Conservation (phyloP, 2,113 vertebrate species). For the Ibidorhyncha struthersii region DNA sequence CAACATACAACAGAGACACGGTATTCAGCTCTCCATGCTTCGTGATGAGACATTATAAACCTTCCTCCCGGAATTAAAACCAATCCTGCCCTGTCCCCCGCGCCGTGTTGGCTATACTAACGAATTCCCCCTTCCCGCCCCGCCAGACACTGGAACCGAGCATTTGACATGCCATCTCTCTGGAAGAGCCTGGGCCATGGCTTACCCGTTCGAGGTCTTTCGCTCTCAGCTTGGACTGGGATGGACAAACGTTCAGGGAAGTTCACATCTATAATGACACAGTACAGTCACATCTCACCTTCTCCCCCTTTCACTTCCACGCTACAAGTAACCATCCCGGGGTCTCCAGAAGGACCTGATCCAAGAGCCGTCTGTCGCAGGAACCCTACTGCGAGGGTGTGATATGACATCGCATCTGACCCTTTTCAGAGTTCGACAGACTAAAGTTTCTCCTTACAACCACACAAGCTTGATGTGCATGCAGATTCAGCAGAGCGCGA, state of each 20-base stretch:
- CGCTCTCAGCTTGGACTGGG: neutral
- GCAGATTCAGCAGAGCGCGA: rapidly evolving
- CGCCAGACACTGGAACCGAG: rapidly evolving
- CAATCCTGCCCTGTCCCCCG: rapidly evolving
- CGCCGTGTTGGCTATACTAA: rapidly evolving
- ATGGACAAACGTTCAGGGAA: neutral
- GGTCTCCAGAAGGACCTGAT: too few species aligned
- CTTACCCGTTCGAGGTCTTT: neutral
- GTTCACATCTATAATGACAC: neutral
- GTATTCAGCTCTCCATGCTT: neutral
- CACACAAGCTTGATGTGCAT: rapidly evolving
- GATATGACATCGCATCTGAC: rapidly evolving
- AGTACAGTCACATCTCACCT: neutral
- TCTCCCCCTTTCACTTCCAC: neutral
- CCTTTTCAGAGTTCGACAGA: rapidly evolving
- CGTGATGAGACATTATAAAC: rapidly evolving
- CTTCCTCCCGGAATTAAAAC: rapidly evolving
- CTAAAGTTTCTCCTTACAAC: neutral
- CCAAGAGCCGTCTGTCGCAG: too few species aligned
- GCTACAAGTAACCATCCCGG: neutral
- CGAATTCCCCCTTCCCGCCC: neutral
- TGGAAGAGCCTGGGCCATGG: neutral
- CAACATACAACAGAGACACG: neutral
- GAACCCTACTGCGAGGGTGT: rapidly evolving
- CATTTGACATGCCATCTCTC: rapidly evolving